Base-by-base conservation (phyloP, 2,113 vertebrate genomes). In the Neofelis nebulosa region DNA sequence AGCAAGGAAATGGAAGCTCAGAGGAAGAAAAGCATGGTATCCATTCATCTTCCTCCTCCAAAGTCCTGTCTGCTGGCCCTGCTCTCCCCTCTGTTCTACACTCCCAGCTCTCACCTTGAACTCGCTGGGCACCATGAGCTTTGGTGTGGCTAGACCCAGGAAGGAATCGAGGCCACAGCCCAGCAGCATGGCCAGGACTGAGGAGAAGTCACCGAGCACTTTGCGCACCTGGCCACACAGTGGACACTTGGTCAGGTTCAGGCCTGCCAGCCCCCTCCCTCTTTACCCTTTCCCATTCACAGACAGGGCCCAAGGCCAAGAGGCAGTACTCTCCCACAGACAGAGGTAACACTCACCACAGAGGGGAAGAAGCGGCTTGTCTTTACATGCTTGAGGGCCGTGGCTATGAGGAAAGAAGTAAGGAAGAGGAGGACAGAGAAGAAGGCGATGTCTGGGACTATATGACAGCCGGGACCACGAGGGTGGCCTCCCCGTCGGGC, bases 401-500 rank as follows among this genome's bases (percentile, higher is more conserved):
- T 73, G 71, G 99, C 98, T 95, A 97, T 99, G 85, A 99, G 69
- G 96, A 99, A 99, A 16, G 99, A 99, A n/a, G 98, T 98, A 36
- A 99, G 94, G 0, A 99, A 99, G 68, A 99, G 98, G 80, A 99
- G 98, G 88, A 99, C 96, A 76, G 99, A 99, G 91, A 99, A n/a
- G n/a, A 99, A 98, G 82, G 99, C 96, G 52, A 99, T 82, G 78
- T 99, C 99, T 0, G 99, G 99, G 52, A 99, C 98, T 0, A 98
- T 98, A 1, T 98, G 97, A 85, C 99, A 99, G 98, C 98, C 97
- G 19, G 97, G 97, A 3, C 99, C 99, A 65, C 93, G 96, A 55
- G 99, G 98, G 11, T 96, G 95, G 85, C 99, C 99, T 1, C 99
- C 99, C 45, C 0, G 91, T 31, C 1, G 92, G 95, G 96, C 66